These are phyloP conservation scores for Amphiura filiformis DNA, from an alignment of 35 echinoderm and acorn worm species.

Conservation along the genomic window DNA sequence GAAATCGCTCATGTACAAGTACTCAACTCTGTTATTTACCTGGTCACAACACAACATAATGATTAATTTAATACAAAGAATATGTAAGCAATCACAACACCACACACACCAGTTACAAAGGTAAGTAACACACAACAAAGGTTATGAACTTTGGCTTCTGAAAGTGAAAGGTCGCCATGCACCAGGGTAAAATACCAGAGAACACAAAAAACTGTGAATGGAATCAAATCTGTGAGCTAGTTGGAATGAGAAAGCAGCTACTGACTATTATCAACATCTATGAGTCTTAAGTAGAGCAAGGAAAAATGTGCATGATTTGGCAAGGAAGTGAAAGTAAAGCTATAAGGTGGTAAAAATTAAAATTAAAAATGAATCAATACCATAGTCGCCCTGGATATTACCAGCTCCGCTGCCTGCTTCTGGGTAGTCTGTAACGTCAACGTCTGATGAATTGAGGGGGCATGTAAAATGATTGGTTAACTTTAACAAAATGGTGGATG, in stretches of 20 bases:
- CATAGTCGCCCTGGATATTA: neutral
- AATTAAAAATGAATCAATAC: neutral
- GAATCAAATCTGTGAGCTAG: too few species aligned
- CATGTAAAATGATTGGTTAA: conserved; percentile 4
- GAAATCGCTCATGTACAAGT: too few species aligned
- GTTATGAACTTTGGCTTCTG: neutral
- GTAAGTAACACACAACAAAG: neutral
- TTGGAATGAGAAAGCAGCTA: too few species aligned
- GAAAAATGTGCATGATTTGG: too few species aligned
- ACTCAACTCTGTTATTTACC: too few species aligned
- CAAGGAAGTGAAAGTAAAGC: neutral
- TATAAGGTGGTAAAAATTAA: neutral
- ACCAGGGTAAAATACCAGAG: neutral
- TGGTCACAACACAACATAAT: too few species aligned
- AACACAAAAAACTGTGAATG: too few species aligned
- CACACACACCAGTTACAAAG: too few species aligned
- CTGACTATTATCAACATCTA: too few species aligned
- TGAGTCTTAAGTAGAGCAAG: too few species aligned
- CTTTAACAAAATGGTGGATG: neutral
- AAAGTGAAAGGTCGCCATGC: conserved; percentile 4
- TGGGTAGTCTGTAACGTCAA: neutral
- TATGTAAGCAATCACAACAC: too few species aligned
- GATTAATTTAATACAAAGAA: too few species aligned
- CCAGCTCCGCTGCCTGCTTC: neutral
- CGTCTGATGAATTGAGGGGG: neutral